phyloP scores from a whole-genome alignment of 2,797 vertebrate genomes.

The Ceryle rudis region DNA sequence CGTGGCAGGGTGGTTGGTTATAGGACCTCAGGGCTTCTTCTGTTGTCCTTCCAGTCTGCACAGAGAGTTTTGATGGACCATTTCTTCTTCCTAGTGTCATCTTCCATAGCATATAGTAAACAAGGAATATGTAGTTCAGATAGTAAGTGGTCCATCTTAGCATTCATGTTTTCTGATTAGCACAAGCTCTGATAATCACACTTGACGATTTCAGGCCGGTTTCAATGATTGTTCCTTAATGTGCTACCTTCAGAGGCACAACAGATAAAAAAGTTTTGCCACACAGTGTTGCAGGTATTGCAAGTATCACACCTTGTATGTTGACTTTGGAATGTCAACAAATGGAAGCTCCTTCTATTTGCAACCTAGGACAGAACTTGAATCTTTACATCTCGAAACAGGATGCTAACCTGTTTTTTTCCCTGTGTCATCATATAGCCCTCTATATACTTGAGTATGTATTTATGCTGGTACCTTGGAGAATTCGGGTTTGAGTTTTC shows the following conservation, averaged over 20 bases:
- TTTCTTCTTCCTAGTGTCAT: background rate
- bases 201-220: background rate
- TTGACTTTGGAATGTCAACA: background rate
- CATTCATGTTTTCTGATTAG: background rate
- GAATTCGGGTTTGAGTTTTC: background rate
- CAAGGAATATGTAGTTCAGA: background rate
- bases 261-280: background rate
- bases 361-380: background rate
- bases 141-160: background rate
- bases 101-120: background rate
- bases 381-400: background rate
- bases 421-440: background rate
- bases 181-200: background rate
- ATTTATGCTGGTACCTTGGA: background rate
- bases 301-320: background rate
- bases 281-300: background rate
- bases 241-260: background rate
- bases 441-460: background rate
- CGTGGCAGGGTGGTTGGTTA: fast-evolving
- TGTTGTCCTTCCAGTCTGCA: background rate
- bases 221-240: background rate
- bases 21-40: background rate
- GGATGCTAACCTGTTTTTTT: background rate
- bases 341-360: background rate
- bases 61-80: background rate